Percentiles rank a stretch among this genome's conserved stretches.
These are phyloP conservation scores for Tricholauxania praeusta DNA, from an alignment of 2,888 invertebrate genomes.

Conservation along the genomic window DNA sequence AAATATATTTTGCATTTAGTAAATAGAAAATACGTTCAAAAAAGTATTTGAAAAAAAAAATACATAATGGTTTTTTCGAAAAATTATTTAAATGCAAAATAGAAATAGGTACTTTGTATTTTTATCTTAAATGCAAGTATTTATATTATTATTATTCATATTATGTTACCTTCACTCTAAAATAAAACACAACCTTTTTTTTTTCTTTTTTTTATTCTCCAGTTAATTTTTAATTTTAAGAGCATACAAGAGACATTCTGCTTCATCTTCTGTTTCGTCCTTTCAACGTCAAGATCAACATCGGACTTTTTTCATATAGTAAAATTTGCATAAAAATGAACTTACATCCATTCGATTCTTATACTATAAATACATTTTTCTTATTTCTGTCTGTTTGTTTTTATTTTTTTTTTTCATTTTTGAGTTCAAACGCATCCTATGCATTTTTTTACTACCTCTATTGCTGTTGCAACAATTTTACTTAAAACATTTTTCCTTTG, in stretches of 20 bases:
- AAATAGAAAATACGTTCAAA: too few relatives aligned
- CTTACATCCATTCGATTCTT: constrained; percentile 30
- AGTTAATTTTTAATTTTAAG: constrained; percentile 35
- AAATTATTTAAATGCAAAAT: too few relatives aligned
- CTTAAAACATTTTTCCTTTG: too few relatives aligned
- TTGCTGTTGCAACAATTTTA: background rate
- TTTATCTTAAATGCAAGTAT: too few relatives aligned
- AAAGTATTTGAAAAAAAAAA: too few relatives aligned
- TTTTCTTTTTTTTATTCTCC: constrained; percentile 35
- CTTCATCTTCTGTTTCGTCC: constrained; percentile 11
- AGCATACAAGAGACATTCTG: constrained; percentile 38
- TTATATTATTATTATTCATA: too few relatives aligned
- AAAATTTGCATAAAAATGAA: constrained; percentile 36
- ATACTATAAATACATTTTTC: constrained; percentile 36
- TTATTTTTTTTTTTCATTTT: background rate
- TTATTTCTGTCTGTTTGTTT: constrained; percentile 17
- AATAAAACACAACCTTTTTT: constrained; percentile 10
- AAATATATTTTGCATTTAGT: too few relatives aligned
- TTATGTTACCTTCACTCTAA: too few relatives aligned
- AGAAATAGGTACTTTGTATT: too few relatives aligned
- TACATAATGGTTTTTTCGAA: too few relatives aligned
- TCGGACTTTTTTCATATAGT: constrained; percentile 22
- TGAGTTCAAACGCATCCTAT: background rate
- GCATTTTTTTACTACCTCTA: background rate
- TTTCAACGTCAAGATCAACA: constrained; percentile 17